phyloP scores from a whole-genome alignment of 1,140 invertebrate species.

The Oryctes rhinoceros region DNA sequence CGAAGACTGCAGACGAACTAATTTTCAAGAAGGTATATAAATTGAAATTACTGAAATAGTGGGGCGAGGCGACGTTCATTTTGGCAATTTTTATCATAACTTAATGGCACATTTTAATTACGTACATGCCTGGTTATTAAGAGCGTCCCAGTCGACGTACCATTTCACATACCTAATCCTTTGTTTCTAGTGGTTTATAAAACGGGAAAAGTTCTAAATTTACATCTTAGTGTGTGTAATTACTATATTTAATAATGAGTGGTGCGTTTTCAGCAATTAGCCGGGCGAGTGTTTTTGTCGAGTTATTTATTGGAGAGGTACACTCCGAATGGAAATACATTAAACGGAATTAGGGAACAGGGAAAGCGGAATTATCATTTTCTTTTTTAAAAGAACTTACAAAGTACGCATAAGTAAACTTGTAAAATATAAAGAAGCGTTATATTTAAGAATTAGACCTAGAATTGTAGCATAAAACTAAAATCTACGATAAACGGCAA shows the following conservation, averaged over 20 bases:
- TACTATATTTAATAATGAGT: conserved; percentile 9
- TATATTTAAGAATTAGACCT: too few relatives aligned
- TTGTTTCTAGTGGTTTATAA: conserved; percentile 33
- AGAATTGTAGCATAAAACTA: too few relatives aligned
- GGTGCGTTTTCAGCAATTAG: background rate
- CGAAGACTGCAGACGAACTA: conserved; percentile 18
- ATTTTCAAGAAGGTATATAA: conserved; percentile 4
- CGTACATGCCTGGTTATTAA: background rate
- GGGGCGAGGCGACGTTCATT: background rate
- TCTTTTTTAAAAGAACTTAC: too few relatives aligned
- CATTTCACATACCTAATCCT: background rate
- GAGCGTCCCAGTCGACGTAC: background rate
- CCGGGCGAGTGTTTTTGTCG: background rate
- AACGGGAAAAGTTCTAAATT: background rate
- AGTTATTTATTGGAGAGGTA: too few relatives aligned
- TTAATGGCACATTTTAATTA: conserved; percentile 2
- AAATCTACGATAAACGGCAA: too few relatives aligned
- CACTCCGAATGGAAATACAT: too few relatives aligned
- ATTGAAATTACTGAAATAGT: conserved; percentile 31
- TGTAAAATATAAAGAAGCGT: too few relatives aligned
- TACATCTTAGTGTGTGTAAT: background rate
- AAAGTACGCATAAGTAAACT: too few relatives aligned
- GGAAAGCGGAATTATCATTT: too few relatives aligned
- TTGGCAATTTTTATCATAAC: conserved; percentile 29
- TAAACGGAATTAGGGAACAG: too few relatives aligned